These are phyloP conservation scores for Danio rerio DNA, from an alignment of 2,113 vertebrate species.

Conservation along the genomic window GRCz12tu NC_133197.1:15307001-15307500, in stretches of 20 bases:
- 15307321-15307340: not conserved
- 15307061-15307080: not conserved
- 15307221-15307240: too few species aligned
- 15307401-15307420: conserved; percentile 54
- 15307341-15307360: conserved; percentile 11
- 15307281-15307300: too few species aligned
- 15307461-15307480: conserved; percentile 52
- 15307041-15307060: not conserved
- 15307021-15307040: not conserved
- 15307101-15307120: not conserved
- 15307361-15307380: not conserved
- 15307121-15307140: not conserved
- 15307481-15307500: conserved; percentile 54
- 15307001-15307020: conserved; percentile 12
- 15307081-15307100: not conserved
- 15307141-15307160: not conserved
- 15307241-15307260: too few species aligned
- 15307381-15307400: conserved; percentile 21
- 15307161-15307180: not conserved
- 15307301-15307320: too few species aligned
- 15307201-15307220: too few species aligned
- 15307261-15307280: too few species aligned
- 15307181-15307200: too few species aligned
- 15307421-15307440: conserved; percentile 41
- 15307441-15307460: conserved; percentile 54